A percentile compares a stretch with the other conserved stretches of the same genome.
Conservation (phyloP, 2,888 invertebrate species). For the Patella caerulea region DNA sequence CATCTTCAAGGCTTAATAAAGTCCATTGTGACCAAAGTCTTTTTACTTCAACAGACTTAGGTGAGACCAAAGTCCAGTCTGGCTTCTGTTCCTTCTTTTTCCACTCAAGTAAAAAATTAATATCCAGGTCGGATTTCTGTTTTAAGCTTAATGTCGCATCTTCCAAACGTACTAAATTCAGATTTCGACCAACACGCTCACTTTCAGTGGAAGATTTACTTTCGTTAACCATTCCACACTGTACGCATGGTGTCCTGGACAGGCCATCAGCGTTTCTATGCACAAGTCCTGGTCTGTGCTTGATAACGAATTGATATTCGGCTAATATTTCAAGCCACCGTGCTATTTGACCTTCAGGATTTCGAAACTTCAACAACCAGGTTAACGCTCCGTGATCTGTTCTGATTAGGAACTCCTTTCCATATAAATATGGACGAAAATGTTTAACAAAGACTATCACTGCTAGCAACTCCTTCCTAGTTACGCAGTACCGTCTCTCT, state of each 20-base stretch:
- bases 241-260: conserved; percentile 1
- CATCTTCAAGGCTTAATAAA: too few species aligned
- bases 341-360: too few species aligned
- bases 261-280: too few species aligned
- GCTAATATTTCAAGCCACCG: too few species aligned
- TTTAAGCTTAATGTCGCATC: neutral
- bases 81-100: neutral
- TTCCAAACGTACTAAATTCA: neutral
- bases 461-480: conserved; percentile 37
- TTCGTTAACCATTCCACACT: conserved; percentile 1
- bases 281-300: too few species aligned
- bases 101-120: too few species aligned
- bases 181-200: neutral
- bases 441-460: conserved; percentile 39
- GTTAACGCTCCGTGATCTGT: too few species aligned
- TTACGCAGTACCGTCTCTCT: conserved; percentile 38
- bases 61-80: neutral
- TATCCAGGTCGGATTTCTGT: too few species aligned
- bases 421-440: too few species aligned
- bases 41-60: neutral
- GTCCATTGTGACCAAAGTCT: conserved; percentile 2
- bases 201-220: neutral
- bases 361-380: too few species aligned
- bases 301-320: too few species aligned
- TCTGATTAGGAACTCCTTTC: too few species aligned